Conservation (phyloP, 2,113 vertebrate genomes). For the Dolichallabes microphthalmus region DNA sequence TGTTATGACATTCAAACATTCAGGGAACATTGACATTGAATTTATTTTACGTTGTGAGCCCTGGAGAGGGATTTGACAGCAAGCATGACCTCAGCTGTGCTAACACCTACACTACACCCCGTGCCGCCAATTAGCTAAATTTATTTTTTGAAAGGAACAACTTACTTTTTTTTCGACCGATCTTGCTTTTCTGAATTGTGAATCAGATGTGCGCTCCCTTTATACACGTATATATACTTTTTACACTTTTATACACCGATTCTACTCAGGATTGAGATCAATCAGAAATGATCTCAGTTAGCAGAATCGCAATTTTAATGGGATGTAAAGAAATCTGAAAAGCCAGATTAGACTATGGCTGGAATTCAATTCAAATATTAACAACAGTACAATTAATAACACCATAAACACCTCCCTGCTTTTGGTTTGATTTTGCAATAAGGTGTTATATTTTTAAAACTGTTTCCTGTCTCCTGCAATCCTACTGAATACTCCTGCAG, state of each 20-base stretch:
- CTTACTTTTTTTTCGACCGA: background rate
- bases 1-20: background rate
- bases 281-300: no score
- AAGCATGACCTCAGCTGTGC: slow-evolving; percentile 1
- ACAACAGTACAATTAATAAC: background rate
- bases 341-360: no score
- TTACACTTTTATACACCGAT: no score
- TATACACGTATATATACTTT: background rate
- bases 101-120: no score
- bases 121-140: no score
- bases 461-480: background rate
- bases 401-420: background rate
- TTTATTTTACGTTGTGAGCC: slow-evolving; percentile 4
- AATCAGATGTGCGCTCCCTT: background rate
- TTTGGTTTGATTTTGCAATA: background rate
- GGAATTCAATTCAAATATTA: background rate
- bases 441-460: background rate
- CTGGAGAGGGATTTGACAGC: background rate
- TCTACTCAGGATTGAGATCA: no score
- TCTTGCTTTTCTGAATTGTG: background rate
- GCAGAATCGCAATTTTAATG: background rate
- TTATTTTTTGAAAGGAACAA: background rate
- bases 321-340: background rate
- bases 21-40: background rate
- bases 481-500: background rate